These are phyloP conservation scores for Allygus modestus DNA, from an alignment of 2,888 invertebrate species.

Conservation along the genomic window DNA sequence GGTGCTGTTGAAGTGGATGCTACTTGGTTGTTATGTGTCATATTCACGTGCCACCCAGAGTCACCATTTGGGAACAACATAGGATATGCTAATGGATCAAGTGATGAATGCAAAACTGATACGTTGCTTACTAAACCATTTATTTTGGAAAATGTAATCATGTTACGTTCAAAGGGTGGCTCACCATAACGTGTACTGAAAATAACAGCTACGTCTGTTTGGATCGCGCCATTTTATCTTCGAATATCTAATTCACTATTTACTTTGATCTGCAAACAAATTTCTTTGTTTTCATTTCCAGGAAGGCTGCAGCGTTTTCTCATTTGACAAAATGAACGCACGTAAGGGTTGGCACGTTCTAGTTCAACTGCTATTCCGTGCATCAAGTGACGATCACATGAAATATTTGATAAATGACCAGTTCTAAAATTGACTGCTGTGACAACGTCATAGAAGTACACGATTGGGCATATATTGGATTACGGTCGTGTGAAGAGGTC, in stretches of 20 bases:
- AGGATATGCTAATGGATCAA: slow-evolving; percentile 4
- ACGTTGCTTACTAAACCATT: not conserved
- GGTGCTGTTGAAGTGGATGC: slow-evolving; percentile 37
- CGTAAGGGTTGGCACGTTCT: not conserved
- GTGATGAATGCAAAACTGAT: not conserved
- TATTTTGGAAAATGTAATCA: not conserved
- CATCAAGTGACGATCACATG: not conserved
- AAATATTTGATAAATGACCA: not conserved
- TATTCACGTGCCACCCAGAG: not conserved
- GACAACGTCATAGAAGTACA: slow-evolving; percentile 28
- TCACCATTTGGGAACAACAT: not conserved
- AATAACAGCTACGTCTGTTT: not conserved
- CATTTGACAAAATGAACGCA: not conserved
- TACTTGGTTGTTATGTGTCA: slow-evolving; percentile 1
- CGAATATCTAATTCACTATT: not conserved
- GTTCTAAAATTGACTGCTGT: not conserved
- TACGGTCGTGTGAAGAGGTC: not conserved
- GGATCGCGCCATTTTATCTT: not conserved
- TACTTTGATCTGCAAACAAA: too few relatives aligned
- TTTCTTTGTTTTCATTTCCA: too few relatives aligned
- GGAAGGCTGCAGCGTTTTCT: slow-evolving; percentile 17
- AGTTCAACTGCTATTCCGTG: not conserved
- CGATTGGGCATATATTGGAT: not conserved
- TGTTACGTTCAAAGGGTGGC: not conserved
- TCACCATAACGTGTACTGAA: not conserved